Percentiles rank a stretch among this genome's conserved stretches.
These are phyloP conservation scores for Siniperca knerii DNA, from an alignment of 2,113 vertebrate genomes.

Conservation along the genomic window DNA sequence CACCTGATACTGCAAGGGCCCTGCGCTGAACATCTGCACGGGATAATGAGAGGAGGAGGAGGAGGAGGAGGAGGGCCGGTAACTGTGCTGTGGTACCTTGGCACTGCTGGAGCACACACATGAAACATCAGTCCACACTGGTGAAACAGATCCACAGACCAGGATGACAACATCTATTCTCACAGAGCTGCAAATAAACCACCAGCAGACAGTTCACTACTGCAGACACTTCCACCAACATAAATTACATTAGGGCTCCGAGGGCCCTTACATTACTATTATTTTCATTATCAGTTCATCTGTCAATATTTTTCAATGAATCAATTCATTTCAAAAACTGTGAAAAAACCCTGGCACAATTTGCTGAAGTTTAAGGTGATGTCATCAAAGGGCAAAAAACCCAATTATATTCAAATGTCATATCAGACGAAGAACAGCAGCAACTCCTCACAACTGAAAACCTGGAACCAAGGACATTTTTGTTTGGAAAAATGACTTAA, in stretches of 20 bases:
- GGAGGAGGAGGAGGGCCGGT: slow-evolving; percentile 9
- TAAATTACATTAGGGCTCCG: not conserved
- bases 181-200: slow-evolving; percentile 7
- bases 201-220: not conserved
- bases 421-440: too few relatives aligned
- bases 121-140: slow-evolving; percentile 25
- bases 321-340: too few relatives aligned
- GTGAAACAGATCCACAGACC: slow-evolving; percentile 5
- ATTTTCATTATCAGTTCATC: not conserved
- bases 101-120: slow-evolving; percentile 33
- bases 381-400: too few relatives aligned
- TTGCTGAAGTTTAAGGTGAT: too few relatives aligned
- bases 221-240: not conserved
- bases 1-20: slow-evolving; percentile 73
- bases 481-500: too few relatives aligned
- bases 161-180: slow-evolving; percentile 10
- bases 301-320: not conserved
- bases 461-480: too few relatives aligned
- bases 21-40: slow-evolving; percentile 78
- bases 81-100: slow-evolving; percentile 46
- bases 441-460: too few relatives aligned
- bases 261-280: not conserved
- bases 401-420: too few relatives aligned
- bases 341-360: too few relatives aligned
- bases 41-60: slow-evolving; percentile 72